Conservation (phyloP, 2,888 invertebrate species). For the Branchipolynoe longqiensis region DNA sequence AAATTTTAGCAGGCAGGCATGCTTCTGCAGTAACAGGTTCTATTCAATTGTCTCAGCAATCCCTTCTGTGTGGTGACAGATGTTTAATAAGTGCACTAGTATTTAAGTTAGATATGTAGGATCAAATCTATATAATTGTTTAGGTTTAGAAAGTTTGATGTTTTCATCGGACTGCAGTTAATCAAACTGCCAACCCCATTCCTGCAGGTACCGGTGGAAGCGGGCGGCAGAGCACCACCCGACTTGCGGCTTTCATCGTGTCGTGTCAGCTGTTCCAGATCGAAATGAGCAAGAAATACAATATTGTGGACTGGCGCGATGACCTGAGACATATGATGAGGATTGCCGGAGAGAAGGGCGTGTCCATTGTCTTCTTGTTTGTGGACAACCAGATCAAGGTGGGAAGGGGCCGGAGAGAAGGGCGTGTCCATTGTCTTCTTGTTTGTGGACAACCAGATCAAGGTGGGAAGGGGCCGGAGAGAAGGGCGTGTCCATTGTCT, state of each 20-base stretch:
- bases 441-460: slow-evolving; percentile 72
- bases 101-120: too few relatives aligned
- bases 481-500: background rate
- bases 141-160: too few relatives aligned
- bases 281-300: slow-evolving; percentile 81
- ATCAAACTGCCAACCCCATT: too few relatives aligned
- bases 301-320: slow-evolving; percentile 79
- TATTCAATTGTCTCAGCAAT: too few relatives aligned
- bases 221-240: slow-evolving; percentile 80
- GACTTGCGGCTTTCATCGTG: slow-evolving; percentile 80
- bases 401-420: slow-evolving; percentile 77
- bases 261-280: slow-evolving; percentile 81
- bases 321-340: slow-evolving; percentile 79
- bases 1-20: too few relatives aligned
- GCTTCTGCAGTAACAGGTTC: too few relatives aligned
- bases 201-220: slow-evolving; percentile 81
- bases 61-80: too few relatives aligned
- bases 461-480: too few relatives aligned
- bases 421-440: slow-evolving; percentile 80
- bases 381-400: slow-evolving; percentile 82
- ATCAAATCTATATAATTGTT: too few relatives aligned
- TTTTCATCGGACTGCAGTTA: too few relatives aligned
- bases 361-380: slow-evolving; percentile 80
- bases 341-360: slow-evolving; percentile 78
- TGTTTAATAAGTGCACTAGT: too few relatives aligned